Percentiles rank a stretch among this genome's conserved stretches.
These are phyloP conservation scores for Platanista minor DNA, from an alignment of 2,113 vertebrate species.

Conservation along the genomic window DNA sequence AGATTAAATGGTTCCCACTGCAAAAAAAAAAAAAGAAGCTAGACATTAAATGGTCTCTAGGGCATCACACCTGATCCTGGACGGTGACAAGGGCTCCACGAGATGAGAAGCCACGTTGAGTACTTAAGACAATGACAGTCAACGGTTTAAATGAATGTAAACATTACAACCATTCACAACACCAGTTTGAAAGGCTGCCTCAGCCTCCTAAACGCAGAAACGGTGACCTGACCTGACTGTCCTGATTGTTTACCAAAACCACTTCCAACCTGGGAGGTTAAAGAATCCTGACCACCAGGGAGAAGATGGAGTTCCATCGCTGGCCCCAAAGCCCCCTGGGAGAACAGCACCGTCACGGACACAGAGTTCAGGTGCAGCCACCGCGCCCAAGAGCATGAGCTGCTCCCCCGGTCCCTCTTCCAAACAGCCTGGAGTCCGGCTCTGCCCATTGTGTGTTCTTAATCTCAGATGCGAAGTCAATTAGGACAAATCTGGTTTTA, in stretches of 20 bases:
- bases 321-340: not conserved
- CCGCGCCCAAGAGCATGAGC: fast-evolving
- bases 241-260: not conserved
- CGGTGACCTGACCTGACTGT: fast-evolving
- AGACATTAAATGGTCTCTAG: not conserved
- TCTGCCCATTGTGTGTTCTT: fast-evolving
- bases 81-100: not conserved
- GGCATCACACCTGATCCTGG: not conserved
- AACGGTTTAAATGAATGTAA: not conserved
- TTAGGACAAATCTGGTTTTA: not conserved
- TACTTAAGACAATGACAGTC: not conserved
- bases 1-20: constrained; percentile 58
- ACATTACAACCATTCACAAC: not conserved
- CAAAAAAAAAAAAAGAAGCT: not conserved
- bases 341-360: fast-evolving
- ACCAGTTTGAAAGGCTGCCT: not conserved
- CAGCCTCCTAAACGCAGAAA: fast-evolving
- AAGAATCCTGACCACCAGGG: not conserved
- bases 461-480: not conserved
- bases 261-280: not conserved
- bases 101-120: not conserved
- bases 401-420: not conserved
- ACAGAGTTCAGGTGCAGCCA: not conserved
- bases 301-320: fast-evolving
- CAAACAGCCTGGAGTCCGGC: not conserved